A percentile compares a stretch with the other conserved stretches of the same genome.
These are phyloP conservation scores for Asteroscopus sphinx DNA, from an alignment of 2,888 invertebrate genomes.

Conservation along the genomic window DNA sequence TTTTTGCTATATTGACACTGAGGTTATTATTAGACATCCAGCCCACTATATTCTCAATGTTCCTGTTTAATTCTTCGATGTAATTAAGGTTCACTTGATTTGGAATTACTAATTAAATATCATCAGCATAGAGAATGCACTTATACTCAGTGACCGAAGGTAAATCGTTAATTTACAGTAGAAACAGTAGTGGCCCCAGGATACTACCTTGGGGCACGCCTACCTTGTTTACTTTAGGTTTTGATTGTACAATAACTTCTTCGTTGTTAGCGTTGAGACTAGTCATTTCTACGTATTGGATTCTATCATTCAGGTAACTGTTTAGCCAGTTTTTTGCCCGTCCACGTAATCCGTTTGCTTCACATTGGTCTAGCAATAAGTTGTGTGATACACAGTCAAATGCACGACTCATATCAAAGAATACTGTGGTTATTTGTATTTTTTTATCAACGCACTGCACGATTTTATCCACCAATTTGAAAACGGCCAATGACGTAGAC, in stretches of 20 bases:
- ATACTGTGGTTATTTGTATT: neutral
- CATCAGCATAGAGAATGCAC: too few relatives aligned
- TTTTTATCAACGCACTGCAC: neutral
- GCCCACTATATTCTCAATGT: neutral
- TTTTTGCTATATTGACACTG: neutral
- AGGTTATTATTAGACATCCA: neutral
- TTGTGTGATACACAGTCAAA: constrained; percentile 1
- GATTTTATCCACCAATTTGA: neutral
- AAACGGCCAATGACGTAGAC: neutral
- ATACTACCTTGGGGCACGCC: neutral
- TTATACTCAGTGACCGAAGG: too few relatives aligned
- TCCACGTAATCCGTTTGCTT: constrained; percentile 1
- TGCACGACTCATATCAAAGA: neutral
- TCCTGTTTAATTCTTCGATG: neutral
- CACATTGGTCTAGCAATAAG: neutral
- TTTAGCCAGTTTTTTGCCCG: neutral
- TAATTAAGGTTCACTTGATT: neutral
- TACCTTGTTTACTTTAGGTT: neutral
- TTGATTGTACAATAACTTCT: neutral
- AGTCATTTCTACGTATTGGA: neutral
- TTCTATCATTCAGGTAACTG: neutral
- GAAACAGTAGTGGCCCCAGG: neutral
- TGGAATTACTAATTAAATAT: neutral
- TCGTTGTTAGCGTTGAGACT: neutral
- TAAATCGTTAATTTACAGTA: too few relatives aligned